Conservation (phyloP, 2,113 vertebrate species). For the Dicentrarchus labrax region DNA sequence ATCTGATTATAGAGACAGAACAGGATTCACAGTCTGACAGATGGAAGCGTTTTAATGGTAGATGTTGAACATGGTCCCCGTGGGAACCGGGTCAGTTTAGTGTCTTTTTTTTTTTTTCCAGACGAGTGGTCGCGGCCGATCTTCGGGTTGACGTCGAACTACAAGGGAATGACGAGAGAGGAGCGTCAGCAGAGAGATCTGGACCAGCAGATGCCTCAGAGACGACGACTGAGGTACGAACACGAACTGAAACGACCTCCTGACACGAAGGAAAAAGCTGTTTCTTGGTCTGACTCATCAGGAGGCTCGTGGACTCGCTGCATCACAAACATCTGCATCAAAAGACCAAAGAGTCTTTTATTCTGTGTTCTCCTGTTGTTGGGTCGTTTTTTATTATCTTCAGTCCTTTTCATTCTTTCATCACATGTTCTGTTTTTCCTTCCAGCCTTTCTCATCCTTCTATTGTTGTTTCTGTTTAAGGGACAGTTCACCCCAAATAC, state of each 20-base stretch:
- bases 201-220: slow-evolving; percentile 96
- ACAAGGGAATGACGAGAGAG: slow-evolving; percentile 98
- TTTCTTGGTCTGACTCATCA: too few relatives aligned
- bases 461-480: background rate
- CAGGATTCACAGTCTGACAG: too few relatives aligned
- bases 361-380: too few relatives aligned
- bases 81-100: too few relatives aligned
- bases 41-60: too few relatives aligned
- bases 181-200: slow-evolving; percentile 97
- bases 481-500: too few relatives aligned
- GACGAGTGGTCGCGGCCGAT: slow-evolving; percentile 99
- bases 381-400: background rate
- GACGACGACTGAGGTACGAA: slow-evolving; percentile 90
- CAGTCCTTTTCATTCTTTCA: background rate
- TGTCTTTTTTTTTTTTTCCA: slow-evolving; percentile 48
- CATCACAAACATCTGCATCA: background rate
- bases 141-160: slow-evolving; percentile 97
- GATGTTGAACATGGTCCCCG: too few relatives aligned
- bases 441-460: background rate
- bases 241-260: background rate
- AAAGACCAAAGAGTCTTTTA: background rate
- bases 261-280: background rate
- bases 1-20: too few relatives aligned
- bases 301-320: too few relatives aligned
- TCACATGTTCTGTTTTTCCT: background rate